Percentiles rank a stretch among this genome's conserved stretches.
Conservation (phyloP, 2,797 vertebrate genomes). For the Tapirus indicus region DNA sequence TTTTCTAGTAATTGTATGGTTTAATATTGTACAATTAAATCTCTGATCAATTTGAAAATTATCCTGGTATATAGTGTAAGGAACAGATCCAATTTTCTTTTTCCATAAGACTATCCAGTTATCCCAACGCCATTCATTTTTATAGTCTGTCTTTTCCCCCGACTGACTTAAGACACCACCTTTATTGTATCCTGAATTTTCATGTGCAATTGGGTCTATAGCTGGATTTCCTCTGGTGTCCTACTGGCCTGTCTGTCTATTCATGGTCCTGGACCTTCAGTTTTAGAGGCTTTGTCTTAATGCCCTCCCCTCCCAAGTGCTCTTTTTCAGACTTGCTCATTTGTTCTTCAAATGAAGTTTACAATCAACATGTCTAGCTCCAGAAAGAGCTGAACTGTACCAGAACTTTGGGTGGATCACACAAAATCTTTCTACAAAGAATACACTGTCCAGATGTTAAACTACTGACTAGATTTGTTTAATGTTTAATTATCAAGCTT, state of each 20-base stretch:
- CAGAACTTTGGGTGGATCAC: background rate
- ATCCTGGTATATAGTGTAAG: background rate
- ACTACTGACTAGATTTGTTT: background rate
- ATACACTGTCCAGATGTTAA: background rate
- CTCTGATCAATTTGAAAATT: slow-evolving; percentile 28
- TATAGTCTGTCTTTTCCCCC: background rate
- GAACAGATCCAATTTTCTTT: background rate
- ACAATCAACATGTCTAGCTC: background rate
- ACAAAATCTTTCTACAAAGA: background rate
- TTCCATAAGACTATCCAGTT: background rate
- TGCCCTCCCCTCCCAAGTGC: background rate
- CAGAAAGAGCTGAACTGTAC: background rate
- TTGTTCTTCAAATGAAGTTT: slow-evolving; percentile 12
- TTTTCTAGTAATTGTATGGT: background rate
- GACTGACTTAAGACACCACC: background rate
- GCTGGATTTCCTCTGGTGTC: background rate
- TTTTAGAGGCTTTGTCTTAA: background rate
- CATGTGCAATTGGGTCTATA: background rate
- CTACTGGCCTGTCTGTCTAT: background rate
- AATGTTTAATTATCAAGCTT: background rate
- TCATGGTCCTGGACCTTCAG: background rate
- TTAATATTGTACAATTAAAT: background rate
- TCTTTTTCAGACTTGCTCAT: background rate
- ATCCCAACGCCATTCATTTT: background rate
- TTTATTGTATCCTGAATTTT: background rate